phyloP scores from a whole-genome alignment of 2,888 invertebrate species.

The Parapristionchus giblindavisi region DNA sequence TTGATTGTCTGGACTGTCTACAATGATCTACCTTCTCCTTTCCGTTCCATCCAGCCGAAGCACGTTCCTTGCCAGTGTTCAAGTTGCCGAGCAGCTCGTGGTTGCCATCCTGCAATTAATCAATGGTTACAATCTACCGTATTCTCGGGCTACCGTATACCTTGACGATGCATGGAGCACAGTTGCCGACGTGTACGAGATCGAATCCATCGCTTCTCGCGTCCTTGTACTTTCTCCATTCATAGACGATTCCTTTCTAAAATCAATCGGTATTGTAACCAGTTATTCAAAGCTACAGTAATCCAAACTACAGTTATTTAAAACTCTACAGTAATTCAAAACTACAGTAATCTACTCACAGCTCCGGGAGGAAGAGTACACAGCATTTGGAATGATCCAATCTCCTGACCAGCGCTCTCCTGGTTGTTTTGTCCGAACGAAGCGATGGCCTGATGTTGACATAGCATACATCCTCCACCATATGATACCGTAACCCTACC shows the following conservation, averaged over 20 bases:
- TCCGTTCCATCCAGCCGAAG: conserved; percentile 55
- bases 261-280: too few species aligned
- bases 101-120: conserved; percentile 36
- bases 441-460: conserved; percentile 43
- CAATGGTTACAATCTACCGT: background rate
- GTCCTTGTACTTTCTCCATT: conserved; percentile 53
- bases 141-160: conserved; percentile 41
- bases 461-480: too few species aligned
- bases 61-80: conserved; percentile 51
- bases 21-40: conserved; percentile 54
- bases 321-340: background rate
- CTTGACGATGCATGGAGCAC: conserved; percentile 56
- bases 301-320: too few species aligned
- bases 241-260: conserved; percentile 50
- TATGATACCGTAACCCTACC: background rate
- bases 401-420: conserved; percentile 58
- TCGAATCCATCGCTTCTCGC: conserved; percentile 51
- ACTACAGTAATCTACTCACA: conserved; percentile 16
- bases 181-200: conserved; percentile 55
- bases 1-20: too few species aligned
- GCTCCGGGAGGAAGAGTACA: conserved; percentile 46
- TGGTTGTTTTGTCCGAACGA: conserved; percentile 57
- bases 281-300: too few species aligned
- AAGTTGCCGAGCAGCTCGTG: conserved; percentile 57
- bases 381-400: conserved; percentile 58